Conservation (phyloP, 2,113 vertebrate species). For the Eubucco bourcierii region DNA sequence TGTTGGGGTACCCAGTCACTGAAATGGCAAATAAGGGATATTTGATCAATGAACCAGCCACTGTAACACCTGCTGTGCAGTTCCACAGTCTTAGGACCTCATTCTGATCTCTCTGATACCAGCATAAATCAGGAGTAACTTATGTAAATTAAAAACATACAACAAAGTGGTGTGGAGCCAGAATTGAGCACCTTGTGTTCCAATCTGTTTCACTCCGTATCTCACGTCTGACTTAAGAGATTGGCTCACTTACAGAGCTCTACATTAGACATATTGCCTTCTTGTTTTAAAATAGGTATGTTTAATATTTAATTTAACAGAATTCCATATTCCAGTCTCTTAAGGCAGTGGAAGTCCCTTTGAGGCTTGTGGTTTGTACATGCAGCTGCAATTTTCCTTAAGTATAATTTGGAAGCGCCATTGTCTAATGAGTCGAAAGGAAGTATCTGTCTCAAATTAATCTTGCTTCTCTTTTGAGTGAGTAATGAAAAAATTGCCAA, state of each 20-base stretch:
- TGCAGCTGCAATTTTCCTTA: background rate
- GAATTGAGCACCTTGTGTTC: background rate
- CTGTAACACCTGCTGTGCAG: background rate
- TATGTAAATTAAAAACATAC: background rate
- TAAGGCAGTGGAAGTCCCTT: background rate
- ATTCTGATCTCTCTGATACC: background rate
- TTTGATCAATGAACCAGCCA: background rate
- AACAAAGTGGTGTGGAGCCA: background rate
- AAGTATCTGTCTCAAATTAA: conserved; percentile 39
- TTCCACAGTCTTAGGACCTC: background rate
- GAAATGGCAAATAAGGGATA: background rate
- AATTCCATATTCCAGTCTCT: conserved; percentile 2
- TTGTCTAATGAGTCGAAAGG: conserved; percentile 48
- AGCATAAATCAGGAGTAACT: background rate
- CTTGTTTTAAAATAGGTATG: conserved; percentile 39
- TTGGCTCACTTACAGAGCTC: conserved; percentile 31
- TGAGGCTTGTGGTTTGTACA: conserved; percentile 14
- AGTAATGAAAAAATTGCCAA: conserved; percentile 41
- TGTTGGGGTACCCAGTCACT: background rate
- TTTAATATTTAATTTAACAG: conserved; percentile 43
- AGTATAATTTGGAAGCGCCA: conserved; percentile 20
- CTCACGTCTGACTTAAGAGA: background rate
- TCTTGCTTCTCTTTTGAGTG: conserved; percentile 17
- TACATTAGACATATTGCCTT: conserved; percentile 35
- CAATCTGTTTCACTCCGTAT: background rate